These are phyloP conservation scores for Galerucella pusilla DNA, from an alignment of 2,888 invertebrate genomes.

Conservation along the genomic window DNA sequence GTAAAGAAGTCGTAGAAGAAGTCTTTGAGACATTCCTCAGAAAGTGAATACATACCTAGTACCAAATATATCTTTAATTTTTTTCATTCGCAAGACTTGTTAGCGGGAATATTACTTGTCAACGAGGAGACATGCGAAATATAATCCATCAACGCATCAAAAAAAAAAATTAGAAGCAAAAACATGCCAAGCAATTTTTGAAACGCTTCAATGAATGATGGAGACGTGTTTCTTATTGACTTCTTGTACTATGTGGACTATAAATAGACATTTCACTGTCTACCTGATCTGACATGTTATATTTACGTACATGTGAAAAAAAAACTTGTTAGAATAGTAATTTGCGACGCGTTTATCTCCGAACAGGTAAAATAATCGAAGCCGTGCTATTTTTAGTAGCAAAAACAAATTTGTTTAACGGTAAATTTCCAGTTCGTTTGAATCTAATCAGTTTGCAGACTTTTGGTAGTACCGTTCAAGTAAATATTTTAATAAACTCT, in stretches of 20 bases:
- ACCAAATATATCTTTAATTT: no score
- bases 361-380: background rate
- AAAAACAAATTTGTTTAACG: slow-evolving; percentile 3
- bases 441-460: slow-evolving; percentile 5
- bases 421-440: background rate
- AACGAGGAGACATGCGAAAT: no score
- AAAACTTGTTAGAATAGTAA: background rate
- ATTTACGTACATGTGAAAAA: background rate
- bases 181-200: no score
- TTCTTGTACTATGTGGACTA: background rate
- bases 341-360: background rate
- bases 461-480: slow-evolving; percentile 2
- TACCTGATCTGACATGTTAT: background rate
- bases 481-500: slow-evolving; percentile 3
- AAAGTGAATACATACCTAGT: no score
- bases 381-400: background rate
- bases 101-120: no score
- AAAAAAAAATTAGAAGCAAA: no score
- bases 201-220: no score
- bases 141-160: no score
- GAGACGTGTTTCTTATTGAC: no score
- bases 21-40: no score
- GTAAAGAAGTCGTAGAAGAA: no score
- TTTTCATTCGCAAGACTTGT: no score
- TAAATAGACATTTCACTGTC: background rate